Evolutionary conservation across 2,888 invertebrate species (phyloP).

Genomic region (Drosophila demipolita): DNA sequence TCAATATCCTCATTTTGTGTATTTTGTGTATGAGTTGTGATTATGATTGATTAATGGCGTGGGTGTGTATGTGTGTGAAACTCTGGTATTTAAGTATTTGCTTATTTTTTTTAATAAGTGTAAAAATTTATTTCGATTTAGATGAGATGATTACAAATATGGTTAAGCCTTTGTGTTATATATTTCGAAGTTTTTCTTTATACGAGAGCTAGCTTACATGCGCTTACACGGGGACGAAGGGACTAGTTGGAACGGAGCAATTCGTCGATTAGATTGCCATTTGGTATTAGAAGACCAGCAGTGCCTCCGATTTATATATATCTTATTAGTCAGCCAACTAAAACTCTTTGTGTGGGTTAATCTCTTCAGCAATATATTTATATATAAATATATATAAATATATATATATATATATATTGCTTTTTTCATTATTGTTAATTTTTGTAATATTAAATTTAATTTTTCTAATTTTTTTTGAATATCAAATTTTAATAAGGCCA

Average conservation of each 20-base stretch:
- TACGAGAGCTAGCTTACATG: constrained; percentile 63
- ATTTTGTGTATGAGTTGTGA: constrained; percentile 31
- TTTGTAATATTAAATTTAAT: constrained; percentile 11
- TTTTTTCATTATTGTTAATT: constrained; percentile 23
- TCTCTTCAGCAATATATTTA: constrained; percentile 79
- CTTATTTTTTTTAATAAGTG: constrained; percentile 59
- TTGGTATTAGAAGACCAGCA: constrained; percentile 39
- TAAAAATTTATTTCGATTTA: constrained; percentile 81
- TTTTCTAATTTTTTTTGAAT: constrained; percentile 27
- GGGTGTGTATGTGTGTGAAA: constrained; percentile 37
- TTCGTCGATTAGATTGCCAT: constrained; percentile 63
- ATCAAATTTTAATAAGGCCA: constrained; percentile 50
- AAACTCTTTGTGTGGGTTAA: constrained; percentile 80
- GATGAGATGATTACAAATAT: constrained; percentile 85
- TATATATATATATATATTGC: background rate
- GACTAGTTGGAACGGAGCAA: constrained; percentile 29
- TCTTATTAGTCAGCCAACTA: constrained; percentile 69
- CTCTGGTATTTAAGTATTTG: constrained; percentile 34
- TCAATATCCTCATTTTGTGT: constrained; percentile 27
- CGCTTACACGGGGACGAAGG: constrained; percentile 40
- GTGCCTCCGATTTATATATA: constrained; percentile 61
- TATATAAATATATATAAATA: constrained; percentile 5
- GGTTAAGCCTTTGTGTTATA: constrained; percentile 85
- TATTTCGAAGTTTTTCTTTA: constrained; percentile 29
- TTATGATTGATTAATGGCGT: constrained; percentile 32